phyloP scores from a whole-genome alignment of 1,140 invertebrate genomes.

The Daktulosphaira vitifoliae region DNA sequence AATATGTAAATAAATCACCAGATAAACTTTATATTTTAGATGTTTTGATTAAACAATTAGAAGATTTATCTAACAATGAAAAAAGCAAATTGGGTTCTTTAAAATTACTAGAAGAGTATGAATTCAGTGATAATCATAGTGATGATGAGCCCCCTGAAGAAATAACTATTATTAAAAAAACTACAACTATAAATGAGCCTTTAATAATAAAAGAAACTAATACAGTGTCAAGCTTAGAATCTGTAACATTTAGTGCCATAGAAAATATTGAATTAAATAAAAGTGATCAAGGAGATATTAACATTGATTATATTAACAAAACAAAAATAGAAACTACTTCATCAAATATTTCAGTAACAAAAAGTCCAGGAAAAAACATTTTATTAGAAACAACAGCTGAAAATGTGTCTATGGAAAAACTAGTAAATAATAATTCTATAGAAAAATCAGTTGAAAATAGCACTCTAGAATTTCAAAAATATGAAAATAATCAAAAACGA shows the following conservation, averaged over 20 bases:
- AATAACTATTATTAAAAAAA: background rate
- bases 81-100: constrained; percentile 2
- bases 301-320: too few relatives aligned
- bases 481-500: constrained; percentile 7
- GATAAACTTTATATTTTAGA: too few relatives aligned
- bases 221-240: background rate
- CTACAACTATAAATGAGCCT: background rate
- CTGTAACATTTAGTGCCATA: background rate
- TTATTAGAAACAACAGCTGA: too few relatives aligned
- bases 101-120: constrained; percentile 18
- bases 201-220: background rate
- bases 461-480: background rate
- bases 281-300: too few relatives aligned
- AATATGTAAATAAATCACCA: too few relatives aligned
- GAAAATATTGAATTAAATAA: background rate
- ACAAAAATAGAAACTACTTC: background rate
- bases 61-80: background rate
- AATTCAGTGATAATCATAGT: background rate
- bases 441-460: background rate
- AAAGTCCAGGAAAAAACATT: too few relatives aligned
- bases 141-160: constrained; percentile 19
- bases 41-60: background rate
- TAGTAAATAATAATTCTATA: background rate
- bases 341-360: too few relatives aligned
- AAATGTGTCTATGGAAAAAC: too few relatives aligned